Conservation (phyloP, 2,888 invertebrate species). For the Thymelicus lineola region DNA sequence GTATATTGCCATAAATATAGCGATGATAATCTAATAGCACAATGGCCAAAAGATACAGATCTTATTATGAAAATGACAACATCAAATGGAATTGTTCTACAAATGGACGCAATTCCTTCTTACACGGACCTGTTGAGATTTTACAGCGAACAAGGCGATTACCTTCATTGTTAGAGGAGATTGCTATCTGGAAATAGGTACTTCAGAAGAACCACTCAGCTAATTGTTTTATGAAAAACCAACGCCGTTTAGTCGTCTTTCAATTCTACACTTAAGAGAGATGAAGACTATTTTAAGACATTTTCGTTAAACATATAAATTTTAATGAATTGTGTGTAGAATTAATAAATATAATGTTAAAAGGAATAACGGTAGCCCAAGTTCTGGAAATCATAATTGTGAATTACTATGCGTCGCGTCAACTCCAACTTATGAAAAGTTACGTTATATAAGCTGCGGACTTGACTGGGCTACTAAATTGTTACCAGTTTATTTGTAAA, state of each 20-base stretch:
- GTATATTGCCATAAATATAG: slow-evolving; percentile 18
- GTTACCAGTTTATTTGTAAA: background rate
- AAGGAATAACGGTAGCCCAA: too few relatives aligned
- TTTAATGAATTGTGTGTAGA: too few relatives aligned
- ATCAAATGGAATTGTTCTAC: slow-evolving; percentile 34
- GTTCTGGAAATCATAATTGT: too few relatives aligned
- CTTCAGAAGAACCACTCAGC: slow-evolving; percentile 27
- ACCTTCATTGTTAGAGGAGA: slow-evolving; percentile 37
- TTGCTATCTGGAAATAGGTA: slow-evolving; percentile 34
- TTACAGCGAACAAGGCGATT: slow-evolving; percentile 35
- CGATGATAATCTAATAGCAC: slow-evolving; percentile 32
- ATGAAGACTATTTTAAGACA: background rate
- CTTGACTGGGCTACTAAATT: background rate
- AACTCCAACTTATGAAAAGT: background rate
- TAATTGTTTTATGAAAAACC: slow-evolving; percentile 34
- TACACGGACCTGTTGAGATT: slow-evolving; percentile 38
- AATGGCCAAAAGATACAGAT: slow-evolving; percentile 33
- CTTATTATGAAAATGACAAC: slow-evolving; percentile 35
- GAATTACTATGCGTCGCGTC: too few relatives aligned
- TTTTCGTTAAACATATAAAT: too few relatives aligned
- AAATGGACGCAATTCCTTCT: slow-evolving; percentile 36
- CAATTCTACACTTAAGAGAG: background rate
- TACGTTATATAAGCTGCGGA: background rate
- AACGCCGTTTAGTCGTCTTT: slow-evolving; percentile 16
- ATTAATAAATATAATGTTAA: too few relatives aligned